Base-by-base conservation (phyloP, 2,797 vertebrate genomes). In the Gorsachius magnificus region DNA sequence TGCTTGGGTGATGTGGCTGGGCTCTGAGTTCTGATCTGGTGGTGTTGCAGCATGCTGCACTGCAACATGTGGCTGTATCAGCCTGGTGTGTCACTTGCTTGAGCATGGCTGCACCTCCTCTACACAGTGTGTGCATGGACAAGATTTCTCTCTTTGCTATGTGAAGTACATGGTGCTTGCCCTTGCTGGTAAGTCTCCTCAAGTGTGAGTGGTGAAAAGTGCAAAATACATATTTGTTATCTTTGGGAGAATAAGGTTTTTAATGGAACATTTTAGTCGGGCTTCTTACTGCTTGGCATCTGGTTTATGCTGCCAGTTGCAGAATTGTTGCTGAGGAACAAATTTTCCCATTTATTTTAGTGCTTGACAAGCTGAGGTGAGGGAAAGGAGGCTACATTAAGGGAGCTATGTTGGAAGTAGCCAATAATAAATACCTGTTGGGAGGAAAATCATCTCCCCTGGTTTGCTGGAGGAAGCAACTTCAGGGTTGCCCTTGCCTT, bases 51-150 rank as follows among this genome's bases (percentile, higher is more conserved):
- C 87, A 66, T 83, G 54, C 58, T 79, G 89, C n/a, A 7, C 36
- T 25, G n/a, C 31, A 38, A 10, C 3, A 3, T 7, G 11, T n/a
- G 46, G n/a, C 63, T 81, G 6, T 57, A 4, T 78, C 84, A 26
- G 20, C 31, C 33, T 20, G 2, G 56, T 38, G 48, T 93, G 68
- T 24, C n/a, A 9, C 43, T 76, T 50, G 36, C 21, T 57, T 7
- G 13, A 89, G 38, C 0, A 0, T 53, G 41, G 26, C 58, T 81
- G 60, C 35, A 51, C 29, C 17, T 18, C 10, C 16, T 78, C 22
- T 16, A 5, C 13, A 5, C 29, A 35, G 26, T 1, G 3, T n/a
- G 41, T 1, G 2, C 1, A 0, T 17, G 19, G 46, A 11, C 43
- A 48, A 25, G 7, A 5, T 76, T 82, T 66, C 51, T 78, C 16